A percentile compares a stretch with the other conserved stretches of the same genome.
phyloP scores from a whole-genome alignment of 92 coral and sea anemone genomes.

The Micromussa lordhowensis region DNA sequence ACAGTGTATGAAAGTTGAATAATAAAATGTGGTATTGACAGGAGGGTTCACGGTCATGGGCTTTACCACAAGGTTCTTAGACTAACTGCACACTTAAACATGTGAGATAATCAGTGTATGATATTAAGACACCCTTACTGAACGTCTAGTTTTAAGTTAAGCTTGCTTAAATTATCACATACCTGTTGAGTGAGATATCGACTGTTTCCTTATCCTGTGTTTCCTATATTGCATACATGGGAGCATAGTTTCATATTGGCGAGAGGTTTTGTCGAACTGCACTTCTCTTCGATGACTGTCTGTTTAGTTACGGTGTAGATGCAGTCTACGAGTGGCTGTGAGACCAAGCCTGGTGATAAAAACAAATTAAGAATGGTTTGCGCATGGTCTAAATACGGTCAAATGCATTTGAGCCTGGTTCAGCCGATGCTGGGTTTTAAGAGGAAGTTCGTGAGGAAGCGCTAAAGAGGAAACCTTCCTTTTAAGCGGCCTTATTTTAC shows the following conservation, averaged over 20 bases:
- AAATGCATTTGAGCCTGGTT: no score
- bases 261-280: constrained; percentile 16
- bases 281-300: constrained; percentile 9
- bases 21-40: no score
- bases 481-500: no score
- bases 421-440: no score
- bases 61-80: no score
- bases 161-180: neutral
- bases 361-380: neutral
- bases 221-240: neutral
- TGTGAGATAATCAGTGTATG: no score
- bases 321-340: constrained; percentile 25
- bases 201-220: neutral
- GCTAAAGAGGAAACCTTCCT: no score
- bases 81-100: no score
- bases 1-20: no score
- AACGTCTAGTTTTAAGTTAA: neutral
- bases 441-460: no score
- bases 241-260: constrained; percentile 38
- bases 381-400: neutral
- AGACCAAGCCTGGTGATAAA: constrained; percentile 11
- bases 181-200: neutral
- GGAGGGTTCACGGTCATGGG: no score
- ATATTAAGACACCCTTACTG: neutral
- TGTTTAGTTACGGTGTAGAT: constrained; percentile 13